Evolutionary conservation across 2,888 invertebrate species (phyloP).

Genomic region (Thysanoteuthis rhombus): DNA sequence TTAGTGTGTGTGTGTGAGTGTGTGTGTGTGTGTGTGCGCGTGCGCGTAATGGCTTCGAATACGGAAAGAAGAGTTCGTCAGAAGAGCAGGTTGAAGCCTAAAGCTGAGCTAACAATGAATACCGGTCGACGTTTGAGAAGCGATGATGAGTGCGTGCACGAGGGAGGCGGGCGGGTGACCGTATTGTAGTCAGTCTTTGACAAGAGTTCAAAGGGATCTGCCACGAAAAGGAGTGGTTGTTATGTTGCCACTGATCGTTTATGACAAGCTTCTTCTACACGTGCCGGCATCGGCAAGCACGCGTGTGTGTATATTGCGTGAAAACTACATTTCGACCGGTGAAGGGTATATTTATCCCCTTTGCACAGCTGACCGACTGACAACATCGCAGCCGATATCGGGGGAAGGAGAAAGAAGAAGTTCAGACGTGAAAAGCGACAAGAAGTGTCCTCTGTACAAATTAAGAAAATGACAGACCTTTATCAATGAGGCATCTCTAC

Average conservation of each 20-base stretch:
- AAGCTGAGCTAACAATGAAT: not conserved
- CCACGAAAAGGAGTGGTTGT: not conserved
- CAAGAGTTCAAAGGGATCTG: not conserved
- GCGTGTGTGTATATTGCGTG: not conserved
- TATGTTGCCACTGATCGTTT: not conserved
- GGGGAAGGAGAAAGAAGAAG: not conserved
- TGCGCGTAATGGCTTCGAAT: too few species aligned
- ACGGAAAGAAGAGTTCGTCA: too few species aligned
- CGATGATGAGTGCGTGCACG: not conserved
- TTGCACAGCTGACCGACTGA: not conserved
- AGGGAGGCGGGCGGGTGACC: not conserved
- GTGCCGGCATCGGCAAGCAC: not conserved
- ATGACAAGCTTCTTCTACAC: not conserved
- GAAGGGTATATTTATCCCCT: not conserved
- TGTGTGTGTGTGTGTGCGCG: too few species aligned
- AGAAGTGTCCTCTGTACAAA: not conserved
- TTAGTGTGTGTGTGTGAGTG: too few species aligned
- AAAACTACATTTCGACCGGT: not conserved
- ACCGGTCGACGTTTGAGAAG: not conserved
- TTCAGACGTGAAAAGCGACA: not conserved
- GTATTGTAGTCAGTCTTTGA: conserved; percentile 12
- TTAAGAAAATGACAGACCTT: not conserved
- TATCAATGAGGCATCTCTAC: not conserved
- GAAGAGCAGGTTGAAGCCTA: not conserved
- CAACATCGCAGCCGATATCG: not conserved